Conservation (phyloP, 2,113 vertebrate genomes). For the Bolborhynchus lineola region DNA sequence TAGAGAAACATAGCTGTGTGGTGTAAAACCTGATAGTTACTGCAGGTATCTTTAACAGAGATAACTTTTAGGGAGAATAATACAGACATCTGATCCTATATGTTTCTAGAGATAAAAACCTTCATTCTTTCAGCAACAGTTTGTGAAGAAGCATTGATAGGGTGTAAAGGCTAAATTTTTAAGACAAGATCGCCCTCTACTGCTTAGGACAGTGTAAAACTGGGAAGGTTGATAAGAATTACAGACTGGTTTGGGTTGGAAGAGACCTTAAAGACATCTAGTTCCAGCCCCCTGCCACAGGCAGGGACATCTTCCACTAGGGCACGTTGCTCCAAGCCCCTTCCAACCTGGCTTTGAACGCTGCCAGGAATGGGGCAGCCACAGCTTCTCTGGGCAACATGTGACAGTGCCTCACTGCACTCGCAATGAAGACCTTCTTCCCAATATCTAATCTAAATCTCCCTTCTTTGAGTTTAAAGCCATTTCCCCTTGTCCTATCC, state of each 20-base stretch:
- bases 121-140: background rate
- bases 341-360: accelerated
- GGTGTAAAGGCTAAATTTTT: background rate
- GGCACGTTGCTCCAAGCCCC: background rate
- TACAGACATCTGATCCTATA: slow-evolving; percentile 6
- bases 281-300: accelerated
- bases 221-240: background rate
- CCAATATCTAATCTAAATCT: no score
- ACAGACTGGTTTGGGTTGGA: background rate
- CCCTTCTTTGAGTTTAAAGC: background rate
- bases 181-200: slow-evolving; percentile 62
- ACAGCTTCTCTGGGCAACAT: background rate
- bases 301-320: background rate
- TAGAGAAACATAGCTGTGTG: background rate
- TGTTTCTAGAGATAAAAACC: slow-evolving; percentile 18
- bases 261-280: accelerated
- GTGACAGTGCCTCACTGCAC: background rate
- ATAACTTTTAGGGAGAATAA: slow-evolving; percentile 50
- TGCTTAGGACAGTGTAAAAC: background rate
- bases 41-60: slow-evolving; percentile 26
- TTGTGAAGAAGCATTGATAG: background rate
- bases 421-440: accelerated
- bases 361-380: background rate
- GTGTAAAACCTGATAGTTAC: slow-evolving; percentile 14
- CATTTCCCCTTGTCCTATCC: background rate